Evolutionary conservation across 2,113 vertebrate species (phyloP).

Genomic region (Diadophis punctatus): DNA sequence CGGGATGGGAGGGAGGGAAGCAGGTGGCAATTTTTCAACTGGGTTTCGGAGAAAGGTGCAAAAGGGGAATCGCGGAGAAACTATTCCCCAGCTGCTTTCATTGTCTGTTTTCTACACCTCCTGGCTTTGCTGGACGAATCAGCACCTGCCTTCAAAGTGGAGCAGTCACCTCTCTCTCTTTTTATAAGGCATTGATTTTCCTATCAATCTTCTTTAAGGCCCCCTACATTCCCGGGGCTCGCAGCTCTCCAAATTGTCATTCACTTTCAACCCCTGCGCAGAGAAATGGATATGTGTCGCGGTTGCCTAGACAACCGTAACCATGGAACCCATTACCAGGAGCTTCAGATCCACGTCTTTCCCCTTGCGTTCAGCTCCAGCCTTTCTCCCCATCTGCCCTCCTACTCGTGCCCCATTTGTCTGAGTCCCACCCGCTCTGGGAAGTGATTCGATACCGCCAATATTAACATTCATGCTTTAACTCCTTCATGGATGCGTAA

Average conservation of each 20-base stretch:
- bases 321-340: slow-evolving; percentile 59
- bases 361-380: slow-evolving; percentile 10
- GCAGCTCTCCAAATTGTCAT: slow-evolving; percentile 70
- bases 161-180: slow-evolving; percentile 53
- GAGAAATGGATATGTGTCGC: slow-evolving; percentile 9
- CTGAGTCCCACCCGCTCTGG: not conserved
- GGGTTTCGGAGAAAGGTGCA: not conserved
- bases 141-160: slow-evolving; percentile 54
- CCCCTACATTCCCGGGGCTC: slow-evolving; percentile 65
- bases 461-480: slow-evolving; percentile 16
- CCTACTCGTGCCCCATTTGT: not conserved
- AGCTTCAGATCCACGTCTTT: slow-evolving; percentile 54
- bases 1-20: not conserved
- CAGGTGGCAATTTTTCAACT: not conserved
- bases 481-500: slow-evolving; percentile 8
- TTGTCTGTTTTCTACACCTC: not conserved
- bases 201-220: slow-evolving; percentile 73
- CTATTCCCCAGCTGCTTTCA: slow-evolving; percentile 15
- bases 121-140: not conserved
- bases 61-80: not conserved
- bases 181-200: slow-evolving; percentile 71
- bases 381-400: slow-evolving; percentile 13
- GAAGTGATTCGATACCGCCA: not conserved
- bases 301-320: slow-evolving; percentile 67
- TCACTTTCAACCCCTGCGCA: slow-evolving; percentile 55